These are phyloP conservation scores for Gallinago undulata DNA, from an alignment of 2,113 vertebrate species.

Conservation along the genomic window DNA sequence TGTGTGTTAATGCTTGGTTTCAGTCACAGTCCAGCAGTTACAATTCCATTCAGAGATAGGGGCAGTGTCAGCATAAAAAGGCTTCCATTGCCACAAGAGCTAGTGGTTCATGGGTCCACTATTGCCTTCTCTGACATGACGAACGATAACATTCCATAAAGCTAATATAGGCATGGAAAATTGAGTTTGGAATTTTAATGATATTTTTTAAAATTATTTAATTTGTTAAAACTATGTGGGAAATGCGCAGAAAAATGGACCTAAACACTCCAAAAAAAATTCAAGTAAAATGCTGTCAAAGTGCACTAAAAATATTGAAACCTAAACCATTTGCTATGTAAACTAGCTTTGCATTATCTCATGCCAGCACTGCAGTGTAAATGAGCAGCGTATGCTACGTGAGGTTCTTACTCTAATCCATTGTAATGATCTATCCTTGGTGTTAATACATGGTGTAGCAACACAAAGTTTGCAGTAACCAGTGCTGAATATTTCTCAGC, in stretches of 20 bases:
- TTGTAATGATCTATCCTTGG: neutral
- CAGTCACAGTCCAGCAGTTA: neutral
- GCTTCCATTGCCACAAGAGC: neutral
- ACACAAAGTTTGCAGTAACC: neutral
- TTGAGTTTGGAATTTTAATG: neutral
- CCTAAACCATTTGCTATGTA: neutral
- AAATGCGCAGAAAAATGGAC: neutral
- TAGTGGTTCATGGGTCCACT: neutral
- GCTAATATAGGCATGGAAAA: neutral
- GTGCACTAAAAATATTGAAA: neutral
- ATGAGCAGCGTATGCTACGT: neutral
- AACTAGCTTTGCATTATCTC: conserved; percentile 27
- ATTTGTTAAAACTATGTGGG: neutral
- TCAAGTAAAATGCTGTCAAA: neutral
- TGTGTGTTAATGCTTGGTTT: neutral
- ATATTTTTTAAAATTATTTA: neutral
- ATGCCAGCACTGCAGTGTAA: neutral
- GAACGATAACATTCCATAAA: neutral
- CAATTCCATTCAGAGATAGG: neutral
- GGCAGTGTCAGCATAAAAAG: neutral
- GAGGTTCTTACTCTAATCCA: neutral
- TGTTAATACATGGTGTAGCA: neutral
- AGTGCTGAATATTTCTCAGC: neutral
- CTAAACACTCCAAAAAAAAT: neutral
- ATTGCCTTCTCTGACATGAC: neutral